Conservation (phyloP, 2,797 vertebrate species). For the Melanotaenia pygmaea region DNA sequence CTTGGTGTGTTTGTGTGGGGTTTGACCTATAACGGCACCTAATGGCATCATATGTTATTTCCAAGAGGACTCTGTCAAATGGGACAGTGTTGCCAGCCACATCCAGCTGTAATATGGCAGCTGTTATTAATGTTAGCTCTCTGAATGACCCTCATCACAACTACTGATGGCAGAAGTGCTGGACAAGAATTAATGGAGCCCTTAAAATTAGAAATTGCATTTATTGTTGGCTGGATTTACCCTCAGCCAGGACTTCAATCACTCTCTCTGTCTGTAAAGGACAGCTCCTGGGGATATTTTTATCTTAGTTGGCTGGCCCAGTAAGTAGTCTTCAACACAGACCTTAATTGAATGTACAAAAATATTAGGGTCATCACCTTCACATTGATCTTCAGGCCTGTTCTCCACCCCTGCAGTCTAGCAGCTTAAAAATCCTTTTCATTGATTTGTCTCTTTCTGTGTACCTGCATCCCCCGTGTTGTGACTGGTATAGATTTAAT, state of each 20-base stretch:
- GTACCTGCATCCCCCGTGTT: conserved; percentile 32
- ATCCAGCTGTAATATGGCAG: conserved; percentile 41
- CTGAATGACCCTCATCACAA: conserved; percentile 58
- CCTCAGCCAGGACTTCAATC: conserved; percentile 36
- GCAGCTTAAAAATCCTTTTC: conserved; percentile 14
- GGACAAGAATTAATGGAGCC: conserved; percentile 60
- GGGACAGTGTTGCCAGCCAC: conserved; percentile 32
- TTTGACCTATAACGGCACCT: conserved; percentile 65
- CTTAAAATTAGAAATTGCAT: conserved; percentile 67
- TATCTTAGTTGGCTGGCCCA: conserved; percentile 32
- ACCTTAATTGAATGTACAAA: conserved; percentile 34
- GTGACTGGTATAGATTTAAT: conserved; percentile 41
- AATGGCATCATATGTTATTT: conserved; percentile 64
- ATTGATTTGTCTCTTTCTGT: conserved; percentile 42
- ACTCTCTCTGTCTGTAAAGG: conserved; percentile 47
- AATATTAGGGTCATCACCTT: conserved; percentile 27
- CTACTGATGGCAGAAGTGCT: conserved; percentile 37
- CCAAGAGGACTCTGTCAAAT: conserved; percentile 60
- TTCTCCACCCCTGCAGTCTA: conserved; percentile 20
- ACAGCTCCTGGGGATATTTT: conserved; percentile 43
- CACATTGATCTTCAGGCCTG: conserved; percentile 24
- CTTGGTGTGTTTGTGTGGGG: conserved; percentile 49
- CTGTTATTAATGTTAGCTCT: conserved; percentile 70
- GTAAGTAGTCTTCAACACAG: conserved; percentile 16
- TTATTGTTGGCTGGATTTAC: conserved; percentile 56